Conservation (phyloP, 2,113 vertebrate species). For the Enhydra lutris region DNA sequence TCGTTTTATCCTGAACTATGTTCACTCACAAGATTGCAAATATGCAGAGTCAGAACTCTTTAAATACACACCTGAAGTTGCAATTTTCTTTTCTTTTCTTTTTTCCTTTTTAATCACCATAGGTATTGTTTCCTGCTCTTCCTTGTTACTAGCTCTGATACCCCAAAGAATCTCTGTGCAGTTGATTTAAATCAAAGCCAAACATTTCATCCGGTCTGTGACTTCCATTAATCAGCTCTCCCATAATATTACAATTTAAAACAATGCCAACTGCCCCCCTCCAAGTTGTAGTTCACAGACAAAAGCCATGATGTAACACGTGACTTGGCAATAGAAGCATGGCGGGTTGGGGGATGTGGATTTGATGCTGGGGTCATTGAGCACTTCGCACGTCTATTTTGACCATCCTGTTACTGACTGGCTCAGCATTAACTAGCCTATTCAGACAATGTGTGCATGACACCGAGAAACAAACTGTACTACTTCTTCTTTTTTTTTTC, state of each 20-base stretch:
- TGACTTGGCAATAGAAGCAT: neutral
- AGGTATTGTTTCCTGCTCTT: neutral
- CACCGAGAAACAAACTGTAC: neutral
- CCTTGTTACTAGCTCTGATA: neutral
- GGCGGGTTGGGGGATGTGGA: neutral
- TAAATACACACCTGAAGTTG: neutral
- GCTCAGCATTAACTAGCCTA: neutral
- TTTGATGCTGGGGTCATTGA: neutral
- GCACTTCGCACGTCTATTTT: neutral
- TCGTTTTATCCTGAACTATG: neutral
- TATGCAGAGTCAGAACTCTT: conserved; percentile 2
- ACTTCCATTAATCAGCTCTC: neutral
- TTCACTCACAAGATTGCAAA: neutral
- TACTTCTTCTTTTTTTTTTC: too few relatives aligned
- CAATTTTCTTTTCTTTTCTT: neutral
- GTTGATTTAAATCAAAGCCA: neutral
- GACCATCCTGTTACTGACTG: neutral
- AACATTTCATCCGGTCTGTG: neutral
- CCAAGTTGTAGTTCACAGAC: neutral
- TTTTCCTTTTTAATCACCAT: neutral
- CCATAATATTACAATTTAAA: conserved; percentile 10
- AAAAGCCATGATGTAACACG: neutral
- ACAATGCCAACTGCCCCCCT: neutral
- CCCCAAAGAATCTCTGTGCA: neutral
- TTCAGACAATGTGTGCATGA: neutral